phyloP scores from a whole-genome alignment of 2,888 invertebrate genomes.

The Brachylomia viminalis region DNA sequence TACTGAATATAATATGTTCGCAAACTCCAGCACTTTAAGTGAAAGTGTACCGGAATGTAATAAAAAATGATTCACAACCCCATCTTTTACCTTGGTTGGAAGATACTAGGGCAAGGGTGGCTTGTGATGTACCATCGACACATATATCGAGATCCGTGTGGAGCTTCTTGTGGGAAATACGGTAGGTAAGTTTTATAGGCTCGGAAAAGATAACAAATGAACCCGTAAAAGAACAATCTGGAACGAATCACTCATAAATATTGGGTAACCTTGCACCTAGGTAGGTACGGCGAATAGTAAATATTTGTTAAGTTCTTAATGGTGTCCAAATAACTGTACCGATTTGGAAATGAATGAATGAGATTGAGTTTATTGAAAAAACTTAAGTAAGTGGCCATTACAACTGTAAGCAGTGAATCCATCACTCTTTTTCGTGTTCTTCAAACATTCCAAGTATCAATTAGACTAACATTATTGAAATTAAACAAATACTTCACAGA shows the following conservation, averaged over 20 bases:
- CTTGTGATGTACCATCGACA: constrained; percentile 39
- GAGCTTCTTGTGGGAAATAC: constrained; percentile 32
- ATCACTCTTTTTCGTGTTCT: constrained; percentile 26
- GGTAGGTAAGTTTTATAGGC: constrained; percentile 46
- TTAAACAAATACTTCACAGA: constrained; percentile 56
- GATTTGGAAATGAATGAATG: background rate
- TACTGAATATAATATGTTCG: constrained; percentile 37
- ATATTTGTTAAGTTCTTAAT: constrained; percentile 4
- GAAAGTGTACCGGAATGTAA: constrained; percentile 53
- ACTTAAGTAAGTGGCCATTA: constrained; percentile 21
- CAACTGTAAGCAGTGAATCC: constrained; percentile 17
- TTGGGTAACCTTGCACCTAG: background rate
- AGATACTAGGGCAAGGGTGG: constrained; percentile 12
- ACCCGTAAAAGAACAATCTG: constrained; percentile 49
- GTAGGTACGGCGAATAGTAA: background rate
- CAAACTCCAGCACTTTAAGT: constrained; percentile 23
- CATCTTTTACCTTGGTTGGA: constrained; percentile 44
- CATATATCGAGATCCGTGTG: constrained; percentile 18
- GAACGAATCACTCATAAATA: constrained; percentile 35
- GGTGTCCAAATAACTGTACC: constrained; percentile 13
- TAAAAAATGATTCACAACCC: constrained; percentile 58
- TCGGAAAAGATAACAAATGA: constrained; percentile 62
- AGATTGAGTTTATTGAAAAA: constrained; percentile 25
- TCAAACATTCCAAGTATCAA: constrained; percentile 46
- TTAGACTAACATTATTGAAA: constrained; percentile 54